These are phyloP conservation scores for Phthorimaea operculella DNA, from an alignment of 1,140 invertebrate species.

Conservation along the genomic window DNA sequence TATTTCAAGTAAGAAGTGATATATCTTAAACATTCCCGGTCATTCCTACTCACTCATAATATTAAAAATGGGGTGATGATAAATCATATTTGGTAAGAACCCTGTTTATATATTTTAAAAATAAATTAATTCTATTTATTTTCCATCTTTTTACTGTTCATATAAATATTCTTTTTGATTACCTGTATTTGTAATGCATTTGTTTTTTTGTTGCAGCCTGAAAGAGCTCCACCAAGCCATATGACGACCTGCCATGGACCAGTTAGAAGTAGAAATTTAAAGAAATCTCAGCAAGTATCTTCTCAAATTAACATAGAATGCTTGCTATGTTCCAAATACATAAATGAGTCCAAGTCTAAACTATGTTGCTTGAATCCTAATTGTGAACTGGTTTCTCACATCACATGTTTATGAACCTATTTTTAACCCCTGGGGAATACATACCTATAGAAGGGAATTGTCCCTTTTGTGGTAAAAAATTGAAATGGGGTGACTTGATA, in stretches of 20 bases:
- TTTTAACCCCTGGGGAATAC: slow-evolving; percentile 73
- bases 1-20: no score
- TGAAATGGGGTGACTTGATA: slow-evolving; percentile 88
- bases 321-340: slow-evolving; percentile 70
- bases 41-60: no score
- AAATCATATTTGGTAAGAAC: no score
- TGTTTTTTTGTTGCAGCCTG: slow-evolving; percentile 47
- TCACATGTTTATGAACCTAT: slow-evolving; percentile 79
- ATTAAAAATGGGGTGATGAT: no score
- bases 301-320: slow-evolving; percentile 43
- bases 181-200: no score
- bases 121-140: no score
- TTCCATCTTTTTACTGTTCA: no score
- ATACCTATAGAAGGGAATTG: slow-evolving; percentile 84
- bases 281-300: slow-evolving; percentile 23
- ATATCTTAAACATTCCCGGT: no score
- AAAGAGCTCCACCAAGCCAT: slow-evolving; percentile 77
- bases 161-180: no score
- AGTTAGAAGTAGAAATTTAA: slow-evolving; percentile 74
- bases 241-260: slow-evolving; percentile 85
- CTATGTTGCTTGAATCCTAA: slow-evolving; percentile 74
- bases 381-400: slow-evolving; percentile 77
- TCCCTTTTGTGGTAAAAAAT: slow-evolving; percentile 73
- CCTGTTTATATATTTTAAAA: no score
- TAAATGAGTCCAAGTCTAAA: slow-evolving; percentile 63